phyloP scores from a whole-genome alignment of 2,797 vertebrate genomes.

The Apogon hyalosoma region DNA sequence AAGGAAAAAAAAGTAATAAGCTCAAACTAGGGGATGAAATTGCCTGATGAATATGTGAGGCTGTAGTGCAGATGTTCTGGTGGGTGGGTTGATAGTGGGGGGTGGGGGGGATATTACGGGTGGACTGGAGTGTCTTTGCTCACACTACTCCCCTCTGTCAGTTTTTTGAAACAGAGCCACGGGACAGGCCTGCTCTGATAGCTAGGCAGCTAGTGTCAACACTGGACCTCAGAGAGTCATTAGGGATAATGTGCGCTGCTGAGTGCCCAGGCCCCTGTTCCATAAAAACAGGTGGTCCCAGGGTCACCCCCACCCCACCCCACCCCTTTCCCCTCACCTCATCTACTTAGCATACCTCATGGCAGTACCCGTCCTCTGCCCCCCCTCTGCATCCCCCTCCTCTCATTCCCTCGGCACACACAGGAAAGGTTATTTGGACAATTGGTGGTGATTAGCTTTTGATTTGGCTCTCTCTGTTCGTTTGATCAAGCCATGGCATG shows the following conservation, averaged over 20 bases:
- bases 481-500: constrained; percentile 67
- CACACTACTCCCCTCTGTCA: constrained; percentile 46
- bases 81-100: background rate
- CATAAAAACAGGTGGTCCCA: constrained; percentile 78
- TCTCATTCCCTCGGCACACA: constrained; percentile 60
- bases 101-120: constrained; percentile 15
- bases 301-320: constrained; percentile 58
- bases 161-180: constrained; percentile 53
- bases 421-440: constrained; percentile 79
- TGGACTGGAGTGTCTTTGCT: constrained; percentile 34
- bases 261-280: constrained; percentile 53
- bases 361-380: constrained; percentile 13
- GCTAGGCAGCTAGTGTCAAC: constrained; percentile 70
- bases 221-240: constrained; percentile 69
- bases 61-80: background rate
- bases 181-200: constrained; percentile 58
- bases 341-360: constrained; percentile 60
- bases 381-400: constrained; percentile 16
- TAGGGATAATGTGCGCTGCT: constrained; percentile 70
- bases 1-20: background rate
- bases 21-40: background rate
- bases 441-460: constrained; percentile 80
- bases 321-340: constrained; percentile 22
- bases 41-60: background rate
- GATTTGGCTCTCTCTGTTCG: constrained; percentile 70